Conservation (phyloP, 2,888 invertebrate genomes). For the Zele albiditarsus region DNA sequence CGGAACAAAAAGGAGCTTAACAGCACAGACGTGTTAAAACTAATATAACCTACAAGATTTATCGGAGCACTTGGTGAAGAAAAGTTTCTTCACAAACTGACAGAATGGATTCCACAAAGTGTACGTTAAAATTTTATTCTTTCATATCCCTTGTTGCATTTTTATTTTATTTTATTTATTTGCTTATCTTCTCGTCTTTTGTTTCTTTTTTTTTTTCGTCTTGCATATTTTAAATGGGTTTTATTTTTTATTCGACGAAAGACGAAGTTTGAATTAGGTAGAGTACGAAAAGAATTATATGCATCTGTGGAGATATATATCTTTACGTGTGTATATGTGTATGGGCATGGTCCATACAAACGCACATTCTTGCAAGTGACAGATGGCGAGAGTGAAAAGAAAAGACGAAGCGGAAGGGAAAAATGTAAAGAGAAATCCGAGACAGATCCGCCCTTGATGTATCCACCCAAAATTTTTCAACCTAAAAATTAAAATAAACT, state of each 20-base stretch:
- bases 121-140: not conserved
- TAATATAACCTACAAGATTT: not conserved
- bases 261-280: not conserved
- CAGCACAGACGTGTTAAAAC: too few species aligned
- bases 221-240: not conserved
- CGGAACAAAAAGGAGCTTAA: not conserved
- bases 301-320: not conserved
- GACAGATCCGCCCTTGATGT: slow-evolving; percentile 4
- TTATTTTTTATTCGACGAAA: slow-evolving; percentile 22
- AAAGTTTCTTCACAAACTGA: not conserved
- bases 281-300: not conserved
- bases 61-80: not conserved
- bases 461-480: not conserved
- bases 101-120: not conserved
- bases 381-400: slow-evolving; percentile 44
- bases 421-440: slow-evolving; percentile 21
- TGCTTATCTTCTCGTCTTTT: not conserved
- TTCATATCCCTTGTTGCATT: too few species aligned
- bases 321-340: not conserved
- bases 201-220: not conserved
- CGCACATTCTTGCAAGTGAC: slow-evolving; percentile 42
- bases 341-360: not conserved
- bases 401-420: slow-evolving; percentile 25
- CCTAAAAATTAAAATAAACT: not conserved
- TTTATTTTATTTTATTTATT: not conserved